Evolutionary conservation across 2,797 vertebrate genomes (phyloP), one percentile per base, ranked within the genome.

Genomic region (Antrozous pallidus): DNA sequence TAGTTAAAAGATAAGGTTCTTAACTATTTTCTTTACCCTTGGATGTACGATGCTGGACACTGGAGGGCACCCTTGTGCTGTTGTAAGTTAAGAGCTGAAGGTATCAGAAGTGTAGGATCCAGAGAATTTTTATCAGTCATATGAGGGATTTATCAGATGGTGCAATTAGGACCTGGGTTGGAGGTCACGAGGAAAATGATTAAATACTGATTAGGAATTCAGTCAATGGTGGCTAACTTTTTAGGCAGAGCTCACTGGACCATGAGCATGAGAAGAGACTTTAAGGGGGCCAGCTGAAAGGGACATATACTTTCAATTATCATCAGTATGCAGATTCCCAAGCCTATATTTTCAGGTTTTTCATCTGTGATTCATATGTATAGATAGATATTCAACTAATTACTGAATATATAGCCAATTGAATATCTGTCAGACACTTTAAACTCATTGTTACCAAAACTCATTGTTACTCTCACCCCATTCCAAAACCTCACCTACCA

Each of bases 31-130:
- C 13, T 74, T 56, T 83, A n/a, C 45, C 74, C 28, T 38, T 91
- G 74, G 79, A 49, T 56, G 24, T 31, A 56, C 61, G 26, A 1
- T 51, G 8, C 12, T 73, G 49, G 51, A 87, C 96, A 89, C 93
- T 91, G 94, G 96, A 96, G 87, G 93, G 93, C 93, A 92, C 74
- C 36, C 86, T 90, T 92, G 83, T 70, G 83, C 89, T 87, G 8
- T 94, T 88, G 75, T 45, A 95, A 71, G 18, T 74, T 61, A 63
- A 80, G 33, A 89, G 18, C 16, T 71, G 28, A 63, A 20, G 8
- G 26, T 42, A 24, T 28, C 47, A 83, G n/a, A n/a, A 40, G 49
- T 7, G 36, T 16, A 84, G 54, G 38, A 75, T 38, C 38, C 4
- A 49, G 61, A 69, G 9, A 86, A 69, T 51, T 86, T 92, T 90